These are phyloP conservation scores for Heteromurus nitidus DNA, from an alignment of 2,888 invertebrate genomes.

Conservation along the genomic window DNA sequence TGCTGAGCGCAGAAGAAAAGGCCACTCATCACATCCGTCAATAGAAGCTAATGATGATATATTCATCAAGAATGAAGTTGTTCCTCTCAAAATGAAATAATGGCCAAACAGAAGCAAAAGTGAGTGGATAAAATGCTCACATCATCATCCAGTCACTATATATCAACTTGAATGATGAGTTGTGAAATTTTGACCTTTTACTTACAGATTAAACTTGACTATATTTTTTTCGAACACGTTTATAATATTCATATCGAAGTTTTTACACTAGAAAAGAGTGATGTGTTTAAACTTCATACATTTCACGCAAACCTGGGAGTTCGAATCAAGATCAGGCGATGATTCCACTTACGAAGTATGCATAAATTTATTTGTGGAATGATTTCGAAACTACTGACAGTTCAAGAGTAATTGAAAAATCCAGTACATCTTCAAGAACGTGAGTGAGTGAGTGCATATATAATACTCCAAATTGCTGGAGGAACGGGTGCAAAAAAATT, in stretches of 20 bases:
- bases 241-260: background rate
- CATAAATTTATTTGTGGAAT: background rate
- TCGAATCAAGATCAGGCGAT: background rate
- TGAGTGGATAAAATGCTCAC: conserved; percentile 1
- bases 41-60: background rate
- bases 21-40: too few relatives aligned
- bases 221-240: too few relatives aligned
- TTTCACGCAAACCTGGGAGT: background rate
- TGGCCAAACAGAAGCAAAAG: conserved; percentile 24
- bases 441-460: too few relatives aligned
- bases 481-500: conserved; percentile 4
- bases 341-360: background rate
- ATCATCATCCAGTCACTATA: background rate
- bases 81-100: conserved; percentile 7
- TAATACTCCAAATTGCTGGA: background rate
- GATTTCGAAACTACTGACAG: background rate
- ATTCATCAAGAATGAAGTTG: conserved; percentile 12
- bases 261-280: background rate
- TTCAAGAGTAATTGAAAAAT: conserved; percentile 3
- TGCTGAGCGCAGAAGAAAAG: too few relatives aligned
- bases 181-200: background rate
- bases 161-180: background rate
- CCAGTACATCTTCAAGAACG: background rate
- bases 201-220: too few relatives aligned
- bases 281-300: background rate